These are phyloP conservation scores for Lycocerus yunnanus DNA, from an alignment of 2,888 invertebrate species.

Conservation along the genomic window DNA sequence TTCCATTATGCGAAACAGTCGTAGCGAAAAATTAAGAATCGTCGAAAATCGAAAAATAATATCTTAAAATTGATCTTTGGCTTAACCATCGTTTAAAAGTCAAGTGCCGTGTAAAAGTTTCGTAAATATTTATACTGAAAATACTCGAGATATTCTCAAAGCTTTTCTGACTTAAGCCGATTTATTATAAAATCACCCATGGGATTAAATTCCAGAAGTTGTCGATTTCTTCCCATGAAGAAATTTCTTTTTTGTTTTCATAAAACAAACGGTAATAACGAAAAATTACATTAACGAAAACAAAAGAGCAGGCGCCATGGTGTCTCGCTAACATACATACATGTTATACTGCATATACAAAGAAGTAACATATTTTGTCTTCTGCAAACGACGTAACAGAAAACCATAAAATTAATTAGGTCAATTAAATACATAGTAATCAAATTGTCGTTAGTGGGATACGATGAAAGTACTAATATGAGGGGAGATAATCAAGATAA, in stretches of 20 bases:
- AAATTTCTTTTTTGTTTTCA: not conserved
- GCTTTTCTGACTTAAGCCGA: constrained; percentile 8
- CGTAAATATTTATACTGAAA: constrained; percentile 34
- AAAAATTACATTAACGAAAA: too few species aligned
- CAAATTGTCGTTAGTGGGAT: not conserved
- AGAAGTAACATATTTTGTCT: not conserved
- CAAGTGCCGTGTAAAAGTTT: constrained; percentile 28
- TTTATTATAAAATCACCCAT: not conserved
- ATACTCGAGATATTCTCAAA: constrained; percentile 17
- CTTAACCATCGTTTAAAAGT: constrained; percentile 25
- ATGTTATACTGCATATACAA: too few species aligned
- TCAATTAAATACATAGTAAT: not conserved
- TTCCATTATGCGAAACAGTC: constrained; percentile 19
- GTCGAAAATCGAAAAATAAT: constrained; percentile 22
- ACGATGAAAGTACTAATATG: not conserved
- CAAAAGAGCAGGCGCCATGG: not conserved
- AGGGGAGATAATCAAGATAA: not conserved
- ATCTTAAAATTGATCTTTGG: constrained; percentile 36
- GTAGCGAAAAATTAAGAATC: constrained; percentile 33
- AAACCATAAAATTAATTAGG: not conserved
- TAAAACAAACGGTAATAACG: not conserved
- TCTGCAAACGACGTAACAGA: not conserved
- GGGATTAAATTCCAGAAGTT: not conserved
- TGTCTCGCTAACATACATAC: not conserved
- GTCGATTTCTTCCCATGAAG: not conserved